These are phyloP conservation scores for Muraenolepis orangiensis DNA, from an alignment of 2,797 vertebrate genomes.

Conservation along the genomic window DNA sequence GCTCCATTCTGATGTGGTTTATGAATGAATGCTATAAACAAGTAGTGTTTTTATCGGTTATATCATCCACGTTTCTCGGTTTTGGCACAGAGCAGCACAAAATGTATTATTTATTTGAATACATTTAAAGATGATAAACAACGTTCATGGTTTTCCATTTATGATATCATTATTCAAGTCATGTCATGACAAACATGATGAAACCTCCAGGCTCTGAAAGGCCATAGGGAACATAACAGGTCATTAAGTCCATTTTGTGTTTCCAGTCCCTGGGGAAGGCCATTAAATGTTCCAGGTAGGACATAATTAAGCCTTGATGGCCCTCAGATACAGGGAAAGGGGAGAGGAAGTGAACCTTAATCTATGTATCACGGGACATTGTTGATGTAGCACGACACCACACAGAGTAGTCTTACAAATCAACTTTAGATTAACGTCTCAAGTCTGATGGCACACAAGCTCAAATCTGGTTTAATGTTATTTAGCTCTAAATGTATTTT, in stretches of 20 bases:
- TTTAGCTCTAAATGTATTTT: too few relatives aligned
- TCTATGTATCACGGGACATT: background rate
- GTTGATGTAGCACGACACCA: too few relatives aligned
- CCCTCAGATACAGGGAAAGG: background rate
- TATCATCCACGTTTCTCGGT: background rate
- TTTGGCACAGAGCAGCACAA: background rate
- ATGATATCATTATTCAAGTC: background rate
- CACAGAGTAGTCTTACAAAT: too few relatives aligned
- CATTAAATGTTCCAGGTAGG: background rate
- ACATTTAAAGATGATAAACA: too few relatives aligned
- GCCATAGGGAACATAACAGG: background rate
- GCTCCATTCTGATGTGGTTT: background rate
- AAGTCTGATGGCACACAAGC: too few relatives aligned
- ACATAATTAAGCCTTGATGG: background rate
- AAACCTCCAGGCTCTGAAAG: background rate
- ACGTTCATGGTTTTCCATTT: background rate
- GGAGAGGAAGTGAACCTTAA: background rate
- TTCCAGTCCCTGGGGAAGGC: background rate
- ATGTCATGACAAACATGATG: background rate
- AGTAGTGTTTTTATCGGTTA: background rate
- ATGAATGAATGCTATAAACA: background rate
- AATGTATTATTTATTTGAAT: background rate
- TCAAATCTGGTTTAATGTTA: too few relatives aligned
- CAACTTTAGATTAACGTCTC: too few relatives aligned
- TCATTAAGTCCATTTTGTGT: background rate